Evolutionary conservation across 2,797 vertebrate genomes (phyloP), one percentile per base, ranked within the genome.

Genomic region (Streptopelia turtur): DNA sequence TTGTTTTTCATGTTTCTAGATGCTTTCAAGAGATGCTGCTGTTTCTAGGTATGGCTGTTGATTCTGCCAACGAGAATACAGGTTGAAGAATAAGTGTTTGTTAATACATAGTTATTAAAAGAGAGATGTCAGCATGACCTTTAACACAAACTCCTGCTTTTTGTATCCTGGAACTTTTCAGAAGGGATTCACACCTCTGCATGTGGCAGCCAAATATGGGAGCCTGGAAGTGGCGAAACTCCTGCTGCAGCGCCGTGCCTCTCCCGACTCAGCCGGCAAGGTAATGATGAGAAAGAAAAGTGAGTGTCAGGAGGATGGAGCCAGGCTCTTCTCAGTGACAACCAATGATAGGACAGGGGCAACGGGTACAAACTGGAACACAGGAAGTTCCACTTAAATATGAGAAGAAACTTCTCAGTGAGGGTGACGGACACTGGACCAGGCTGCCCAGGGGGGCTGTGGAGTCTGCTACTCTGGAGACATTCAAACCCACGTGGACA

Each of bases 111-210:
- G 13, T 3, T 87, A 14, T 33, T 35, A 18, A 27, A 39, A 77
- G 52, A 30, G 55, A 57, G 33, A 11, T 22, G 43, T 69, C 52
- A 21, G 39, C 3, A 0, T 74, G 70, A 22, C 28, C 61, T 84
- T 77, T 87, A 69, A 79, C 2, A 7, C 30, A n/a, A 59, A 20
- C 7, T 22, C 9, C 43, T 65, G 30, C 10, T 49, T 59, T 86
- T 76, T 75, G 5, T 86, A 47, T 78, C 81, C 23, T 80, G 87
- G 39, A 6, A 30, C 94, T 94, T 90, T 93, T 65, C 98, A 99
- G 99, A 99, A 99, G 98, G 99, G 99, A 72, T 99, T 99, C 70
- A 99, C 99, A 20, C 99, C 99, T 1, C 94, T 99, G 79, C 99
- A 99, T 6, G 99, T 99, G 89, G 99, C 99, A 0, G 98, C 99